phyloP scores from a whole-genome alignment of 2,113 vertebrate species.

The Corythornis madagascariensis region DNA sequence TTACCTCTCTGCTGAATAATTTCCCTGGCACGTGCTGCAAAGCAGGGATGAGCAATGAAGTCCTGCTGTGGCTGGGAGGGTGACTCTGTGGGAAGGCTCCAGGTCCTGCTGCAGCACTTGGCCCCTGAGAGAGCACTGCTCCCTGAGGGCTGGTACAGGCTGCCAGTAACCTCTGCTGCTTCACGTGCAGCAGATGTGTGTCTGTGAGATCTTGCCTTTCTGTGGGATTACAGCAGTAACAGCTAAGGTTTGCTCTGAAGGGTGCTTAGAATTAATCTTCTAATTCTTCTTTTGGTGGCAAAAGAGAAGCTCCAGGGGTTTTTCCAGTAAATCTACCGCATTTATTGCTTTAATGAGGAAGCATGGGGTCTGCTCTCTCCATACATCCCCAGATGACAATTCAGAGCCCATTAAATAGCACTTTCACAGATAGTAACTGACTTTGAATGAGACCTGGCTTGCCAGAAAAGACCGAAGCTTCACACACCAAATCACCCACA shows the following conservation, averaged over 20 bases:
- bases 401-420: background rate
- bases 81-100: background rate
- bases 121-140: background rate
- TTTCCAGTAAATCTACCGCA: background rate
- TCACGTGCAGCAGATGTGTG: background rate
- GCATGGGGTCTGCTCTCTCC: background rate
- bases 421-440: background rate
- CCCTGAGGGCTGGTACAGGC: background rate
- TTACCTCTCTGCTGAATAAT: background rate
- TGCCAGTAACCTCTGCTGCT: background rate
- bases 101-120: background rate
- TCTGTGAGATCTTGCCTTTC: background rate
- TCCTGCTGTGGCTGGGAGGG: background rate
- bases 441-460: background rate
- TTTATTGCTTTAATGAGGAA: conserved; percentile 3
- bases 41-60: background rate
- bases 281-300: background rate
- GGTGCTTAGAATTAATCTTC: conserved; percentile 5
- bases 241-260: background rate
- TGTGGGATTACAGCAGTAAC: background rate
- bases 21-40: background rate
- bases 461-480: background rate
- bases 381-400: background rate
- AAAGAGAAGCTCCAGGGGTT: background rate
- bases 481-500: background rate